Percentiles rank a stretch among this genome's conserved stretches.
Evolutionary conservation across 2,888 invertebrate genomes (phyloP).

Genomic region (Osmoderma eremita): DNA sequence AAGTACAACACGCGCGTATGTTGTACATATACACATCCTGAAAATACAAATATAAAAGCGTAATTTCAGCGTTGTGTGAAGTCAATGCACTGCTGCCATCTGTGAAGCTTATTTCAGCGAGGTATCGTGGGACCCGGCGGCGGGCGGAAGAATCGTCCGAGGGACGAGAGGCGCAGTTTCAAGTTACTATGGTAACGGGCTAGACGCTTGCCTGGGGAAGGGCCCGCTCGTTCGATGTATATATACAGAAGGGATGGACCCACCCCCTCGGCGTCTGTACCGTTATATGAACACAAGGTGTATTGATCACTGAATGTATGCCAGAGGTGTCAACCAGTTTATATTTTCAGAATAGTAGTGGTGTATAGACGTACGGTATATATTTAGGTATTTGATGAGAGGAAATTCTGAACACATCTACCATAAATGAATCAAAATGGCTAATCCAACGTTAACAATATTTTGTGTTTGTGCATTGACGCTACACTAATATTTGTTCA

Average conservation of each 20-base stretch:
- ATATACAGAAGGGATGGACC: conserved; percentile 61
- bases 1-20: conserved; percentile 23
- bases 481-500: no score
- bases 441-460: no score
- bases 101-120: conserved; percentile 39
- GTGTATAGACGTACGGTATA: no score
- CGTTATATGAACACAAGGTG: conserved; percentile 42
- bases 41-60: conserved; percentile 33
- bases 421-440: no score
- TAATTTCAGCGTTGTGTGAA: conserved; percentile 33
- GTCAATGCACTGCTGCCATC: conserved; percentile 38
- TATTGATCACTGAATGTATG: conserved; percentile 51
- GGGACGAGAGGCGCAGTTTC: conserved; percentile 36
- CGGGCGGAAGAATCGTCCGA: conserved; percentile 8
- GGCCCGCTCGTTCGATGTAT: conserved; percentile 55
- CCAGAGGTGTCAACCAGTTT: conserved; percentile 47
- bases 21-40: conserved; percentile 27
- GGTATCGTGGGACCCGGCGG: conserved; percentile 26
- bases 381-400: no score
- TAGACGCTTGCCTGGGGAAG: conserved; percentile 57
- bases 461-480: no score
- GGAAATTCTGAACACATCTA: no score
- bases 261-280: conserved; percentile 47
- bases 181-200: conserved; percentile 63
- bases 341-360: neutral